phyloP scores from a whole-genome alignment of 2,113 vertebrate species.

The Octodon degus region DNA sequence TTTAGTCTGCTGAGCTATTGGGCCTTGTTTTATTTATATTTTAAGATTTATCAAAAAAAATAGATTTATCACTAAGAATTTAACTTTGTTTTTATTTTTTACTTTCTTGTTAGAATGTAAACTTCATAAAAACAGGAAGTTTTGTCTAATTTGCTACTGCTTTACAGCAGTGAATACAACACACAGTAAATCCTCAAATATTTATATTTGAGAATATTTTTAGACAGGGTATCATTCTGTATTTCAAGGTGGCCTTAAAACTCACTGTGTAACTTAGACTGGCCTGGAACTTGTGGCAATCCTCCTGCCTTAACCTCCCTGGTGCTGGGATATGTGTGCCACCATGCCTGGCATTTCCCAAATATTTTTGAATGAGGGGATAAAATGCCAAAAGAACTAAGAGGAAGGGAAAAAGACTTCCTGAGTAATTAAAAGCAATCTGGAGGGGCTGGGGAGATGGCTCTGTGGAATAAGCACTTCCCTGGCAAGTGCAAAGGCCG shows the following conservation, averaged over 20 bases:
- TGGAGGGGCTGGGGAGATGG: neutral
- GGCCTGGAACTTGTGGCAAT: neutral
- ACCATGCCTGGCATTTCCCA: neutral
- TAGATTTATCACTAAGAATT: neutral
- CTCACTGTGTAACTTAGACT: neutral
- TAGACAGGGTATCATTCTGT: neutral
- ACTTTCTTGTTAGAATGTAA: neutral
- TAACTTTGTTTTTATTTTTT: neutral
- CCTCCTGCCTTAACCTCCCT: neutral
- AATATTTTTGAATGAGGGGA: neutral
- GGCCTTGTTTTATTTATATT: neutral
- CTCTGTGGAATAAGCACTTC: too few species aligned
- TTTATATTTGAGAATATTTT: neutral
- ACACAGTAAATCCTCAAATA: neutral
- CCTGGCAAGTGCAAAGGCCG: too few species aligned
- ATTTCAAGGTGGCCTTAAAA: neutral
- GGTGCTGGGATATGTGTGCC: neutral
- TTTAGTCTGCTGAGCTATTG: too few species aligned
- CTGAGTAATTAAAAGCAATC: neutral
- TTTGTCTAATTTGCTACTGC: neutral
- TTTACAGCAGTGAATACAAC: neutral
- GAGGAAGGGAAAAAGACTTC: constrained; percentile 2
- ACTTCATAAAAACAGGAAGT: neutral
- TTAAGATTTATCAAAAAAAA: neutral
- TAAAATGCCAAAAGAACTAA: neutral